Evolutionary conservation across 2,113 vertebrate species (phyloP), one percentile per base, ranked within the genome.

Genomic region (Isichthys henryi): DNA sequence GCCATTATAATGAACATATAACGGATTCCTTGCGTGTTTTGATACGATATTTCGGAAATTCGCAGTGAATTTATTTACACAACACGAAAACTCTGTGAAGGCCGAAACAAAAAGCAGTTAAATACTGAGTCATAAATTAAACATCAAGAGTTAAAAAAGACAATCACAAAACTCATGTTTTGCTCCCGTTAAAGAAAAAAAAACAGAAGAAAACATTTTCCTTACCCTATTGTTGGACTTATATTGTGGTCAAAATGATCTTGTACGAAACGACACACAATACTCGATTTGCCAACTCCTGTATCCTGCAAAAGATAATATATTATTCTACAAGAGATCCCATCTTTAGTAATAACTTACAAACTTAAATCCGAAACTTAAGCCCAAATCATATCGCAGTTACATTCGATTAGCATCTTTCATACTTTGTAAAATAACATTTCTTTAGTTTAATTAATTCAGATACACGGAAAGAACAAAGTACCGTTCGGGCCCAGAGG

Each of bases 201-300:
- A 31, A 52, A 86, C 13, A 86, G 5, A 86, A 86, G 9, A 31
- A 86, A 86, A 86, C 15, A 27, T 31, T 27, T 49, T 56, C 27
- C 85, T 96, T 94, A 99, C 98, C 98, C 98, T 92, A 99, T 99
- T 89, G 98, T 99, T 35, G 98, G 98, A 92, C 97, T 99, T 91
- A 99, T 98, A 93, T 98, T 98, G 96, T 98, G 98, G 92, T 99
- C 98, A 92, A 99, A 99, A 93, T 98, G 98, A 92, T 99, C 98
- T 94, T 99, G 98, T 88, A 99, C 98, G 84, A 99, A 99, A 50
- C 98, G 95, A 93, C 97, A 99, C 91, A 99, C 98, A 0, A 99
- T 99, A 93, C 98, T 99, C 0, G 98, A 99, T 93, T 99, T 99
- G 88, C 98, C 98, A 88, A 99, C 98, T 5, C 98, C 98, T 0